Evolutionary conservation across 2,888 invertebrate genomes (phyloP).

Genomic region (Leuctra nigra): DNA sequence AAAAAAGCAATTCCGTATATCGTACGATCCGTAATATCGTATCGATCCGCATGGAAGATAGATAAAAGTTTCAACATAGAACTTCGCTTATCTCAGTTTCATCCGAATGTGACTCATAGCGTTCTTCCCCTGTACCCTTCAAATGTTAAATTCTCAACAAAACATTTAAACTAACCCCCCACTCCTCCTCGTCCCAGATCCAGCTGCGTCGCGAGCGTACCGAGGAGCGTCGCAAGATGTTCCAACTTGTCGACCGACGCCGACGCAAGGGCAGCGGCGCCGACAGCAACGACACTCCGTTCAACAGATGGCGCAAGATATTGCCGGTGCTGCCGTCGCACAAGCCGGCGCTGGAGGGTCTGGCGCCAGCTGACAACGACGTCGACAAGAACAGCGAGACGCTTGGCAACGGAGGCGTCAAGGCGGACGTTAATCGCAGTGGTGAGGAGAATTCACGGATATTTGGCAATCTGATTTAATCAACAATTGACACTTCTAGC

Average conservation of each 20-base stretch:
- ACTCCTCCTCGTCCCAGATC: slow-evolving; percentile 48
- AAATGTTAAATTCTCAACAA: no score
- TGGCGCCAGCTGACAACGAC: slow-evolving; percentile 23
- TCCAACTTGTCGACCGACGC: slow-evolving; percentile 70
- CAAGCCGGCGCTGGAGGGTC: slow-evolving; percentile 35
- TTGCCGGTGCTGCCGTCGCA: slow-evolving; percentile 52
- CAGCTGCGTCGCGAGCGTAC: slow-evolving; percentile 83
- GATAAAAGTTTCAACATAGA: no score
- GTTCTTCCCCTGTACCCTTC: no score
- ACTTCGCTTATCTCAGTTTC: no score
- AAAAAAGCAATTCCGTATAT: no score
- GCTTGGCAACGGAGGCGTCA: slow-evolving; percentile 20
- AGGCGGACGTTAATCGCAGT: slow-evolving; percentile 22
- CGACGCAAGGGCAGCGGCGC: slow-evolving; percentile 41
- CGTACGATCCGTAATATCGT: no score
- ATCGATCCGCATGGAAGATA: no score
- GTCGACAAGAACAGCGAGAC: not conserved
- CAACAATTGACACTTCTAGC: no score
- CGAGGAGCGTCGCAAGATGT: slow-evolving; percentile 89
- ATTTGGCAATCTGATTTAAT: no score
- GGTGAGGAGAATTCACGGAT: not conserved
- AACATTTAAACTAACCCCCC: no score
- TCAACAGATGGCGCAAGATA: slow-evolving; percentile 63
- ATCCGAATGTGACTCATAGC: no score
- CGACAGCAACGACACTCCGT: slow-evolving; percentile 50